Evolutionary conservation across 2,888 invertebrate genomes (phyloP).

Genomic region (Mellilla xanthometata): DNA sequence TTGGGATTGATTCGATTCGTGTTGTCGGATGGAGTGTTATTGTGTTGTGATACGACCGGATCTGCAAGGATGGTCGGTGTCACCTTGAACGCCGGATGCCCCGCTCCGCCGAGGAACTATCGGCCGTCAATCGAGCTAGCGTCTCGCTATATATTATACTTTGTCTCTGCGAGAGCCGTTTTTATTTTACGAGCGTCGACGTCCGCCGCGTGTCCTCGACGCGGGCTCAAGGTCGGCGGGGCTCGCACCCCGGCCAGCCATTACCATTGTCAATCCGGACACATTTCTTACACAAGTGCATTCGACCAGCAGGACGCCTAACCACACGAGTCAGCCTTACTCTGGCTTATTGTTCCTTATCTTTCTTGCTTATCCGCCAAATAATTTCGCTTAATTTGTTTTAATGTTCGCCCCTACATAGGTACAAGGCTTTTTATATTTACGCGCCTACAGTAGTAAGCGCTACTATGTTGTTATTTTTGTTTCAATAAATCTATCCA

Average conservation of each 20-base stretch:
- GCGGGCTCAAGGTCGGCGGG: slow-evolving; percentile 68
- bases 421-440: too few relatives aligned
- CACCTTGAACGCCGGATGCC: slow-evolving; percentile 81
- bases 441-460: too few relatives aligned
- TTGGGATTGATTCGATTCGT: too few relatives aligned
- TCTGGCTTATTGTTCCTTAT: too few relatives aligned
- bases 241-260: slow-evolving; percentile 49
- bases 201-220: slow-evolving; percentile 71
- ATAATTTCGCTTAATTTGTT: too few relatives aligned
- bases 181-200: slow-evolving; percentile 75
- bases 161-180: slow-evolving; percentile 67
- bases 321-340: too few relatives aligned
- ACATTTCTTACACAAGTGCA: too few relatives aligned
- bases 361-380: too few relatives aligned
- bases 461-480: too few relatives aligned
- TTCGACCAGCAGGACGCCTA: too few relatives aligned
- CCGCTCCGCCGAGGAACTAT: slow-evolving; percentile 69
- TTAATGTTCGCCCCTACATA: too few relatives aligned
- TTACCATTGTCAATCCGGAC: slow-evolving; percentile 38
- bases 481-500: too few relatives aligned
- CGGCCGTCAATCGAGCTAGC: slow-evolving; percentile 76
- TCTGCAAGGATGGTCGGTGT: slow-evolving; percentile 74
- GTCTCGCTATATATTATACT: slow-evolving; percentile 69
- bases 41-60: slow-evolving; percentile 52
- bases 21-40: slow-evolving; percentile 8